Evolutionary conservation across 2,888 invertebrate species (phyloP).

Genomic region (Sialis lutaria): DNA sequence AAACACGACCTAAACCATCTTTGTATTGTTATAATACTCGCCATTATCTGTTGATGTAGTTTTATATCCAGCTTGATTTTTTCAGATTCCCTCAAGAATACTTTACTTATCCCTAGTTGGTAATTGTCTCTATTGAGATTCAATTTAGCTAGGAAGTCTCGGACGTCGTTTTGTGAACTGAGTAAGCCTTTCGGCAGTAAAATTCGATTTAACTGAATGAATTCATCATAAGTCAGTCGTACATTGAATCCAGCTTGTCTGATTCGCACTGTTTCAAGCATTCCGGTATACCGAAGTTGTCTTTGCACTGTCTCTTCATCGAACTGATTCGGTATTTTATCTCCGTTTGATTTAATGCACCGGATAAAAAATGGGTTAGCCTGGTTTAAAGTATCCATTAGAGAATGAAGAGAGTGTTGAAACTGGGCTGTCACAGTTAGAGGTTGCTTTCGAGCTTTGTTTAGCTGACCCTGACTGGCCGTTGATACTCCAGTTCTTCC

Average conservation of each 20-base stretch:
- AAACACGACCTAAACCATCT: slow-evolving; percentile 75
- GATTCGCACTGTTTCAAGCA: slow-evolving; percentile 91
- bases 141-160: slow-evolving; percentile 64
- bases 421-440: slow-evolving; percentile 92
- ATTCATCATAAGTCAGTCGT: slow-evolving; percentile 82
- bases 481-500: slow-evolving; percentile 49
- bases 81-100: slow-evolving; percentile 86
- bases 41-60: slow-evolving; percentile 86
- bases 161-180: slow-evolving; percentile 74
- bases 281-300: slow-evolving; percentile 85
- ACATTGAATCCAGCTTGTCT: slow-evolving; percentile 92
- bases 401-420: slow-evolving; percentile 74
- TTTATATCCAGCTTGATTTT: slow-evolving; percentile 83
- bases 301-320: slow-evolving; percentile 86
- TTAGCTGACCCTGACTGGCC: slow-evolving; percentile 28
- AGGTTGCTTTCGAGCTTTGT: slow-evolving; percentile 66
- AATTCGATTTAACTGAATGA: slow-evolving; percentile 83
- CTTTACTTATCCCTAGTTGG: slow-evolving; percentile 75
- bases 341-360: slow-evolving; percentile 90
- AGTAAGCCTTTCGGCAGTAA: slow-evolving; percentile 71
- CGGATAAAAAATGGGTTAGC: slow-evolving; percentile 74
- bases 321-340: slow-evolving; percentile 83
- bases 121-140: slow-evolving; percentile 80
- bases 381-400: slow-evolving; percentile 88
- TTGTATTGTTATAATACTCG: slow-evolving; percentile 81